These are phyloP conservation scores for Rhaphigaster nebulosa DNA, from an alignment of 2,888 invertebrate genomes.

Conservation along the genomic window DNA sequence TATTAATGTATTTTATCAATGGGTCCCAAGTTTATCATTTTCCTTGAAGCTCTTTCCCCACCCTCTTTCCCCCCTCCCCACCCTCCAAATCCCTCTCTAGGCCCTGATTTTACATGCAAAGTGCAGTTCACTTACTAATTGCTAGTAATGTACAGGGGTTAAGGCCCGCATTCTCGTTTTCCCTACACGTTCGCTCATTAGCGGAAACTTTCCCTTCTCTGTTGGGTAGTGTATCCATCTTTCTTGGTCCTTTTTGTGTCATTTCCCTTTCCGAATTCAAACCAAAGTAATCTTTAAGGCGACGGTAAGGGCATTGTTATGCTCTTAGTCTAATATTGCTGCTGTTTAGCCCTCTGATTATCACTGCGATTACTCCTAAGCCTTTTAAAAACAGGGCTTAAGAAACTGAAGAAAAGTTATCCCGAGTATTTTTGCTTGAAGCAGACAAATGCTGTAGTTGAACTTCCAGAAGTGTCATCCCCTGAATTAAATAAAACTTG, in stretches of 20 bases:
- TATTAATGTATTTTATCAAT: slow-evolving; percentile 67
- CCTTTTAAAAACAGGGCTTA: too few relatives aligned
- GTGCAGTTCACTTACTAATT: slow-evolving; percentile 66
- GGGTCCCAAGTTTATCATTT: slow-evolving; percentile 67
- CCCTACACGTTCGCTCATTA: slow-evolving; percentile 60
- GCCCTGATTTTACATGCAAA: slow-evolving; percentile 65
- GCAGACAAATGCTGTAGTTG: too few relatives aligned
- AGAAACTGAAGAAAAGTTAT: too few relatives aligned
- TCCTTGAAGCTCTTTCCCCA: slow-evolving; percentile 62
- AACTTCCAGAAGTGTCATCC: too few relatives aligned
- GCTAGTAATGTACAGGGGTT: slow-evolving; percentile 65
- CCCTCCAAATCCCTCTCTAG: background rate
- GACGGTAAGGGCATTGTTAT: background rate
- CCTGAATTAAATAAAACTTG: too few relatives aligned
- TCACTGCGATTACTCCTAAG: background rate
- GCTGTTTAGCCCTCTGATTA: background rate
- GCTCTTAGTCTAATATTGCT: background rate
- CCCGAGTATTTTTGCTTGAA: too few relatives aligned
- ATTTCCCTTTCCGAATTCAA: background rate
- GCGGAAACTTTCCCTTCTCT: slow-evolving; percentile 27
- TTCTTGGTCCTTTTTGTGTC: slow-evolving; percentile 11
- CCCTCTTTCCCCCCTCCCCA: slow-evolving; percentile 49
- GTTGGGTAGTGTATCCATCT: slow-evolving; percentile 41
- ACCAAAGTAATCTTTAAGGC: background rate
- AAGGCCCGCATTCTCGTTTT: slow-evolving; percentile 62